Percentiles rank a stretch among this genome's conserved stretches.
These are phyloP conservation scores for Phrynocephalus vlangalii DNA, from an alignment of 2,797 vertebrate species.

Conservation along the genomic window DNA sequence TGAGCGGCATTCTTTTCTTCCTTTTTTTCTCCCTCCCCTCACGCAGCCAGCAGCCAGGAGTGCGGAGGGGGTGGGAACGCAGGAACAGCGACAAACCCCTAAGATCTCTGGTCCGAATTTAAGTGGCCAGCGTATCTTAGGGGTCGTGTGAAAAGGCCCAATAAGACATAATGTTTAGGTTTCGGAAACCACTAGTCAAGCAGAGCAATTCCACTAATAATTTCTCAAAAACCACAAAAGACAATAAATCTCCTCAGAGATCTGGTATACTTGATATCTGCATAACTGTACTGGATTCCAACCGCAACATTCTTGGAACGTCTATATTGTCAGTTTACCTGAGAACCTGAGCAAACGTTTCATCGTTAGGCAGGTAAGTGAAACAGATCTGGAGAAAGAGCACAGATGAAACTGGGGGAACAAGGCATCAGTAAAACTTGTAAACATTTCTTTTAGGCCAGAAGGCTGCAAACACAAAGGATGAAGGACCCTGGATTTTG, in stretches of 20 bases:
- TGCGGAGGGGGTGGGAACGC: too few species aligned
- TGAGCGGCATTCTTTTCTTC: too few species aligned
- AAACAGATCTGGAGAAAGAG: slow-evolving; percentile 74
- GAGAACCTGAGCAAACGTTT: slow-evolving; percentile 74
- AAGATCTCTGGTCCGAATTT: too few species aligned
- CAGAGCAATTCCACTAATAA: too few species aligned
- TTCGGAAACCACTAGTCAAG: neutral
- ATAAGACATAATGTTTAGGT: neutral
- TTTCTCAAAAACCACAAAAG: neutral
- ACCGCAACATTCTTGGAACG: slow-evolving; percentile 79
- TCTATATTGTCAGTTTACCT: neutral
- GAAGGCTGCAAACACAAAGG: slow-evolving; percentile 79
- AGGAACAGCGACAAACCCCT: too few species aligned
- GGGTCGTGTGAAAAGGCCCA: too few species aligned
- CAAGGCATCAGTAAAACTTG: slow-evolving; percentile 77
- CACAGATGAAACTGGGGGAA: slow-evolving; percentile 79
- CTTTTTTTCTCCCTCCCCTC: too few species aligned
- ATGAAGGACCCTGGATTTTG: slow-evolving; percentile 76
- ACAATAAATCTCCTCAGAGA: neutral
- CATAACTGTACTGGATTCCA: slow-evolving; percentile 81
- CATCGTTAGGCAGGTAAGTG: neutral
- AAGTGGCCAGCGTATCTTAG: too few species aligned
- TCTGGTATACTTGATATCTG: neutral
- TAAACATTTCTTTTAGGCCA: slow-evolving; percentile 81
- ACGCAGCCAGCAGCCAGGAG: too few species aligned